phyloP scores from a whole-genome alignment of 64 coral and sea anemone species.

The Dendrophyllia cribrosa region DNA sequence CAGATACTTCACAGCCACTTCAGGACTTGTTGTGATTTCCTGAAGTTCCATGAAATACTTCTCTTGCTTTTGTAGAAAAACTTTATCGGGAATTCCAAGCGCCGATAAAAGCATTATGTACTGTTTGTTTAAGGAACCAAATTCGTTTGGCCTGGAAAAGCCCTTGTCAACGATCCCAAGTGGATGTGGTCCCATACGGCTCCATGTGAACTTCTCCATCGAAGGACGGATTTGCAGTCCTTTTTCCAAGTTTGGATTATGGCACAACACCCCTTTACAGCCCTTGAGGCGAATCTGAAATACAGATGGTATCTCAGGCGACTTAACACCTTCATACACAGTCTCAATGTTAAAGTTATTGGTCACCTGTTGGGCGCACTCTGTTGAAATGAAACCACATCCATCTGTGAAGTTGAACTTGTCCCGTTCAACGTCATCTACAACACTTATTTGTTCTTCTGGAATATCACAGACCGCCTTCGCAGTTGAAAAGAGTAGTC shows the following conservation, averaged over 20 bases:
- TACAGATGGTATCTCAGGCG: conserved; percentile 67
- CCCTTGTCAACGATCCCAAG: conserved; percentile 85
- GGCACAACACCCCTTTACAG: conserved; percentile 84
- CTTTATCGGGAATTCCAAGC: conserved; percentile 74
- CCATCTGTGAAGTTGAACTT: conserved; percentile 93
- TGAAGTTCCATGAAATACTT: conserved; percentile 77
- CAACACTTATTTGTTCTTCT: conserved; percentile 65
- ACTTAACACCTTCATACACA: conserved; percentile 54
- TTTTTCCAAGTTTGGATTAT: conserved; percentile 56
- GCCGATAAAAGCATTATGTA: conserved; percentile 94
- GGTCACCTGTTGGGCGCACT: conserved; percentile 36
- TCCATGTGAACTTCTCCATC: conserved; percentile 86
- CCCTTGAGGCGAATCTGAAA: conserved; percentile 86
- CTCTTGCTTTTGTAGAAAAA: conserved; percentile 74
- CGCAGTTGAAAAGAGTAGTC: conserved; percentile 82
- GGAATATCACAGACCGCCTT: conserved; percentile 11
- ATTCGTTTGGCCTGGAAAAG: conserved; percentile 79
- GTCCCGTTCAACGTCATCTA: conserved; percentile 61
- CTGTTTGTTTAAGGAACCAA: conserved; percentile 88
- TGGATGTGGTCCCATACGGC: conserved; percentile 29
- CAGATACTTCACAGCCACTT: conserved; percentile 61
- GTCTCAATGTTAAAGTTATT: conserved; percentile 6
- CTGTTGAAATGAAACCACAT: conserved; percentile 80
- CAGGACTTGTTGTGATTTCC: conserved; percentile 66
- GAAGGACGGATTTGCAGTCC: conserved; percentile 82